Evolutionary conservation across 92 coral and sea anemone genomes (phyloP).

Genomic region (Anthopleura xanthogrammica): DNA sequence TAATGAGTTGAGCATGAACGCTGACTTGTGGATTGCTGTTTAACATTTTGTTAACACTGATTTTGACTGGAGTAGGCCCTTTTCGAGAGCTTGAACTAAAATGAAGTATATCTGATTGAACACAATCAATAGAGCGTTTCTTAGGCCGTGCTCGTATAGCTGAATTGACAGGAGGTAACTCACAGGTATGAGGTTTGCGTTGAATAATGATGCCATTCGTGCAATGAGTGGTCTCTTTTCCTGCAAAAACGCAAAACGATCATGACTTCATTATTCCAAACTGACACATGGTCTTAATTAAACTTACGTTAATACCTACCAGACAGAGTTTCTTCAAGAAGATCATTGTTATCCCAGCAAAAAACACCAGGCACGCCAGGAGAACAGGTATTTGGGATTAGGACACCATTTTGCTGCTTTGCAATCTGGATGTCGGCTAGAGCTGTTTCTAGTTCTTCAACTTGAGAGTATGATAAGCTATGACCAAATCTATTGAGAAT

Average conservation of each 20-base stretch:
- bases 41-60: neutral
- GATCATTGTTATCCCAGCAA: slow-evolving; percentile 74
- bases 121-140: slow-evolving; percentile 29
- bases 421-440: slow-evolving; percentile 56
- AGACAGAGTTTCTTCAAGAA: slow-evolving; percentile 68
- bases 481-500: slow-evolving; percentile 62
- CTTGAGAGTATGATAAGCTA: slow-evolving; percentile 49
- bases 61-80: slow-evolving; percentile 35
- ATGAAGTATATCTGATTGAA: slow-evolving; percentile 49
- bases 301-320: slow-evolving; percentile 17
- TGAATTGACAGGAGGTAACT: slow-evolving; percentile 38
- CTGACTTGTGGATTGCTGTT: slow-evolving; percentile 21
- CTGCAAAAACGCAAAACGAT: slow-evolving; percentile 18
- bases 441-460: slow-evolving; percentile 74
- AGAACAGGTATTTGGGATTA: slow-evolving; percentile 53
- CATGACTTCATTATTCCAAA: neutral
- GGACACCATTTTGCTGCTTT: slow-evolving; percentile 43
- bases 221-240: slow-evolving; percentile 72
- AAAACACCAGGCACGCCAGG: slow-evolving; percentile 58
- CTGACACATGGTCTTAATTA: neutral
- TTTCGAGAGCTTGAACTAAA: slow-evolving; percentile 48
- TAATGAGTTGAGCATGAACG: slow-evolving; percentile 38
- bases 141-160: slow-evolving; percentile 36
- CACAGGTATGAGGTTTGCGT: slow-evolving; percentile 47
- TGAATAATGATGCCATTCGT: slow-evolving; percentile 67